phyloP scores from a whole-genome alignment of 2,888 invertebrate genomes.

The Mesorhabditis belari region DNA sequence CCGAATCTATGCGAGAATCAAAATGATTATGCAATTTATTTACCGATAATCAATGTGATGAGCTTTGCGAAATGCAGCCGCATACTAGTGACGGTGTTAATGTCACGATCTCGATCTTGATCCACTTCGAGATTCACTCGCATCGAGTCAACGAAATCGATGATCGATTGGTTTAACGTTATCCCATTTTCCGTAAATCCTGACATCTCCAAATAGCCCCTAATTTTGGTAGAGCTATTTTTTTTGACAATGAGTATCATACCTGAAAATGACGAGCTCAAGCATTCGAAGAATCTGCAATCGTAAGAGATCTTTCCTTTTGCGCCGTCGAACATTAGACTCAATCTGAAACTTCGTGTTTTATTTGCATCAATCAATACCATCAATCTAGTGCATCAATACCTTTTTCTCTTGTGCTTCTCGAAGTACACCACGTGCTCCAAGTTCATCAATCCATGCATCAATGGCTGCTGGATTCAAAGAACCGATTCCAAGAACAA shows the following conservation, averaged over 20 bases:
- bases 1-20: conserved; percentile 3
- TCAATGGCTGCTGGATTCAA: conserved; percentile 88
- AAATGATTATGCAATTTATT: not conserved
- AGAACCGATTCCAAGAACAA: conserved; percentile 76
- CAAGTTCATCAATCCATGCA: conserved; percentile 93
- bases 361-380: not conserved
- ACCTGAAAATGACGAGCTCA: conserved; percentile 70
- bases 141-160: conserved; percentile 91
- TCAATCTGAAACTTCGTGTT: conserved; percentile 57
- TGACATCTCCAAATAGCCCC: not conserved
- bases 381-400: not conserved
- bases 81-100: conserved; percentile 74
- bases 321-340: conserved; percentile 84
- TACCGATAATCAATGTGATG: conserved; percentile 80
- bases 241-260: not conserved
- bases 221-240: not conserved
- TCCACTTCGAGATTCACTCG: conserved; percentile 83
- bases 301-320: conserved; percentile 82
- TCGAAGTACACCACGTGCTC: conserved; percentile 69
- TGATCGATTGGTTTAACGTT: conserved; percentile 75
- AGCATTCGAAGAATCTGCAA: conserved; percentile 83
- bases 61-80: conserved; percentile 88
- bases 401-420: conserved; percentile 65
- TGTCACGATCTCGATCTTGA: conserved; percentile 74
- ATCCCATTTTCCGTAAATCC: not conserved